phyloP scores from a whole-genome alignment of 2,113 vertebrate species.

The Odontesthes bonariensis region DNA sequence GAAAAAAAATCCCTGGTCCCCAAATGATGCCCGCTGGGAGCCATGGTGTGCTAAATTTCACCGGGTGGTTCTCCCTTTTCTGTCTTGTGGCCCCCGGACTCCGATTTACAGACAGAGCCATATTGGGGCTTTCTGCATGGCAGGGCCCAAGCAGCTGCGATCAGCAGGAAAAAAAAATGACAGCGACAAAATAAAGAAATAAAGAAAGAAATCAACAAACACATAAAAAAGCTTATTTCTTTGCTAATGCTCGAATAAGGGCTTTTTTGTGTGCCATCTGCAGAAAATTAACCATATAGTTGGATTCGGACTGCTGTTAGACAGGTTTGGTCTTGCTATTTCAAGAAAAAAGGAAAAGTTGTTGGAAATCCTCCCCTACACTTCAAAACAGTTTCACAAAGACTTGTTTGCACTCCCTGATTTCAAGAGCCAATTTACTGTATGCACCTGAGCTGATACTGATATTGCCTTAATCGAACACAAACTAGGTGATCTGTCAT shows the following conservation, averaged over 20 bases:
- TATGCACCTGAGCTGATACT: conserved; percentile 31
- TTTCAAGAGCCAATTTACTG: conserved; percentile 55
- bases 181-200: conserved; percentile 74
- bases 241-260: conserved; percentile 76
- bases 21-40: conserved; percentile 80
- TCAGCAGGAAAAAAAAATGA: conserved; percentile 83
- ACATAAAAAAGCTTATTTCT: conserved; percentile 70
- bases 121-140: conserved; percentile 82
- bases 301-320: conserved; percentile 50
- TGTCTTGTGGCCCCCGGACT: conserved; percentile 78
- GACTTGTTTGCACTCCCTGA: conserved; percentile 25
- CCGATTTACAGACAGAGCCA: conserved; percentile 77
- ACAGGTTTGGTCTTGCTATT: conserved; percentile 44
- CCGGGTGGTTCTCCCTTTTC: conserved; percentile 73
- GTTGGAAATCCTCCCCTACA: conserved; percentile 19
- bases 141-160: conserved; percentile 69
- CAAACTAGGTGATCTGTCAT: conserved; percentile 60
- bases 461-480: conserved; percentile 50
- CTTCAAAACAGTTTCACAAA: conserved; percentile 53
- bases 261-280: conserved; percentile 81
- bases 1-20: conserved; percentile 66
- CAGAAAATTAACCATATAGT: conserved; percentile 70
- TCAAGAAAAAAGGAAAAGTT: conserved; percentile 58
- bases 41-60: conserved; percentile 77
- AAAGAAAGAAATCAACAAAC: conserved; percentile 81